Evolutionary conservation across 2,888 invertebrate genomes (phyloP).

Genomic region (Pemphredon lugubris): DNA sequence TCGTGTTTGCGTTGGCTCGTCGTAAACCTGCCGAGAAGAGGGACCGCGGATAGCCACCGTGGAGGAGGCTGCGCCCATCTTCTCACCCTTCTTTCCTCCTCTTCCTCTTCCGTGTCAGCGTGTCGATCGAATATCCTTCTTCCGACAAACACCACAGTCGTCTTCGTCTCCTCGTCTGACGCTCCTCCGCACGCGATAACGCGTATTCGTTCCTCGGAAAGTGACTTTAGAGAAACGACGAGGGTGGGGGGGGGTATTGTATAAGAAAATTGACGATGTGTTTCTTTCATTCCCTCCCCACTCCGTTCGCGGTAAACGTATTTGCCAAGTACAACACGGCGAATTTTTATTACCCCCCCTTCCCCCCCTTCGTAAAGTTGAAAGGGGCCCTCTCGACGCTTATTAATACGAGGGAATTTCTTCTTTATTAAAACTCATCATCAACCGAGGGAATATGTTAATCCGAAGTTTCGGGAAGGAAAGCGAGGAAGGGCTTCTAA

Average conservation of each 20-base stretch:
- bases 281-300: no score
- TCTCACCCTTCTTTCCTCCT: slow-evolving; percentile 33
- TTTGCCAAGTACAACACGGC: no score
- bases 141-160: slow-evolving; percentile 20
- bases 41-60: slow-evolving; percentile 64
- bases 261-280: no score
- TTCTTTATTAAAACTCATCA: not conserved
- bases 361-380: no score
- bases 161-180: slow-evolving; percentile 63
- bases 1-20: slow-evolving; percentile 77
- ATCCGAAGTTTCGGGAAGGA: not conserved
- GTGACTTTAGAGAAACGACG: no score
- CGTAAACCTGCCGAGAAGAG: slow-evolving; percentile 74
- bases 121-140: slow-evolving; percentile 42
- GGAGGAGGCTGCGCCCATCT: slow-evolving; percentile 53
- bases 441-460: not conserved
- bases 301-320: no score
- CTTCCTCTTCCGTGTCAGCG: slow-evolving; percentile 15
- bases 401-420: not conserved
- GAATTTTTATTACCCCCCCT: no score
- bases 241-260: no score
- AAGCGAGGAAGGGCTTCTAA: no score
- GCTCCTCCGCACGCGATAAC: not conserved
- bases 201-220: no score
- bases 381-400: not conserved